Conservation (phyloP, 2,888 invertebrate genomes). For the Hesperia comma region DNA sequence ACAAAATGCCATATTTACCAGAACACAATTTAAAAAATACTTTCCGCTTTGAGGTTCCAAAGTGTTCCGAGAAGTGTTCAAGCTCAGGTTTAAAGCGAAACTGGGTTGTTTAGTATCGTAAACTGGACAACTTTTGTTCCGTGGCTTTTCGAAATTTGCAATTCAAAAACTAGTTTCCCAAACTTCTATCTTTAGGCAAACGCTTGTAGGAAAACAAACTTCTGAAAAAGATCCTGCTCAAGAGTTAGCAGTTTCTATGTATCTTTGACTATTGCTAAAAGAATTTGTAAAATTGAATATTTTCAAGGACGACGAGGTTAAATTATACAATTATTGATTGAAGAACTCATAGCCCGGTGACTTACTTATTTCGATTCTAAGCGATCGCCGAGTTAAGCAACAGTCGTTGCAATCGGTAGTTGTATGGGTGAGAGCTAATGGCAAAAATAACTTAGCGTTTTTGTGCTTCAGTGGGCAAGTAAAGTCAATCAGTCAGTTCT, state of each 20-base stretch:
- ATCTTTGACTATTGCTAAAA: background rate
- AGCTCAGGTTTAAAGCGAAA: slow-evolving; percentile 19
- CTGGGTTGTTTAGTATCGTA: slow-evolving; percentile 33
- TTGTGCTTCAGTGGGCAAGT: too few relatives aligned
- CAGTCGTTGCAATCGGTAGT: too few relatives aligned
- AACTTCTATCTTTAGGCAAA: slow-evolving; percentile 32
- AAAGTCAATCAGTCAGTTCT: too few relatives aligned
- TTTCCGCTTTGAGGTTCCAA: slow-evolving; percentile 13
- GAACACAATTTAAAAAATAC: slow-evolving; percentile 12
- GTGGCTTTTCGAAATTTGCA: slow-evolving; percentile 34
- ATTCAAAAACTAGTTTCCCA: slow-evolving; percentile 30
- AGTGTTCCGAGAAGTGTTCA: slow-evolving; percentile 24
- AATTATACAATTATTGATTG: too few relatives aligned
- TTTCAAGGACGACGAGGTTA: too few relatives aligned
- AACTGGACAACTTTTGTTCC: slow-evolving; percentile 35
- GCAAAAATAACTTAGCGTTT: too few relatives aligned
- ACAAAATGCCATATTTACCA: slow-evolving; percentile 11
- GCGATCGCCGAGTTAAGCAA: too few relatives aligned
- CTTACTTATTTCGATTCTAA: too few relatives aligned
- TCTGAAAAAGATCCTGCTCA: slow-evolving; percentile 16
- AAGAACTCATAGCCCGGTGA: too few relatives aligned
- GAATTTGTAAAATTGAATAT: background rate
- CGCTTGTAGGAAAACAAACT: slow-evolving; percentile 27
- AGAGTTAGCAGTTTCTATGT: background rate
- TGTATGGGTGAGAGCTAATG: too few relatives aligned